Conservation (phyloP, 2,797 vertebrate species). For the Hippopotamyrus pictus region DNA sequence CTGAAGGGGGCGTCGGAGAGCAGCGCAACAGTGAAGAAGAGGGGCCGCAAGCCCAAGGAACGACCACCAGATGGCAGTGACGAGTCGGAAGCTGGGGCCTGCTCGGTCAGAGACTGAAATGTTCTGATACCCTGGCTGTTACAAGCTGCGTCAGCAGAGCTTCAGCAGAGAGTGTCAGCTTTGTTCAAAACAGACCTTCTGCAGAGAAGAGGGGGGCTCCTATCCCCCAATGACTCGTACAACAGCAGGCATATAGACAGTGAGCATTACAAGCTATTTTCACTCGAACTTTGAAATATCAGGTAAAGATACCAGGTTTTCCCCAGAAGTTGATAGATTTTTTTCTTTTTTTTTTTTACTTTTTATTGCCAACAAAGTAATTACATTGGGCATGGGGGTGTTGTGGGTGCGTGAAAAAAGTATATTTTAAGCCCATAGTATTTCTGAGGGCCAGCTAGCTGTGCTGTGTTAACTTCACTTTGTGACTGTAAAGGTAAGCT, state of each 20-base stretch:
- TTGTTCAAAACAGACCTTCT: slow-evolving; percentile 53
- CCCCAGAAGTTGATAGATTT: not conserved
- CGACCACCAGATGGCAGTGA: slow-evolving; percentile 46
- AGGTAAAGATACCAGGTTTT: not conserved
- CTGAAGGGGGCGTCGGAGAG: slow-evolving; percentile 69
- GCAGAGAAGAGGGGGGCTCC: slow-evolving; percentile 58
- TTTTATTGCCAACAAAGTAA: slow-evolving; percentile 10
- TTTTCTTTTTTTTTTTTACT: not conserved
- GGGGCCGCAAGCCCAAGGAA: slow-evolving; percentile 88
- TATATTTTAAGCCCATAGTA: not conserved
- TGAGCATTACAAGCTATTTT: slow-evolving; percentile 2
- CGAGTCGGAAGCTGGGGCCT: slow-evolving; percentile 28
- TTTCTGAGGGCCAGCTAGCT: not conserved
- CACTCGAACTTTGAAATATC: slow-evolving; percentile 4
- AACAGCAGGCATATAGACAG: not conserved
- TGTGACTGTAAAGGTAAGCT: not conserved
- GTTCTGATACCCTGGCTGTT: slow-evolving; percentile 46
- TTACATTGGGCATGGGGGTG: not conserved
- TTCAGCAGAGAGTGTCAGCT: slow-evolving; percentile 50
- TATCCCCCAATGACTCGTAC: not conserved
- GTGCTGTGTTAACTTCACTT: not conserved
- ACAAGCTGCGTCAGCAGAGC: slow-evolving; percentile 29
- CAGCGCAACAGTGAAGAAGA: slow-evolving; percentile 71
- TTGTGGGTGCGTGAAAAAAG: not conserved
- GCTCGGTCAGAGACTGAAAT: slow-evolving; percentile 53